Evolutionary conservation across 2,888 invertebrate genomes (phyloP), one percentile per base, ranked within the genome.

Genomic region (Amaurobius ferox): DNA sequence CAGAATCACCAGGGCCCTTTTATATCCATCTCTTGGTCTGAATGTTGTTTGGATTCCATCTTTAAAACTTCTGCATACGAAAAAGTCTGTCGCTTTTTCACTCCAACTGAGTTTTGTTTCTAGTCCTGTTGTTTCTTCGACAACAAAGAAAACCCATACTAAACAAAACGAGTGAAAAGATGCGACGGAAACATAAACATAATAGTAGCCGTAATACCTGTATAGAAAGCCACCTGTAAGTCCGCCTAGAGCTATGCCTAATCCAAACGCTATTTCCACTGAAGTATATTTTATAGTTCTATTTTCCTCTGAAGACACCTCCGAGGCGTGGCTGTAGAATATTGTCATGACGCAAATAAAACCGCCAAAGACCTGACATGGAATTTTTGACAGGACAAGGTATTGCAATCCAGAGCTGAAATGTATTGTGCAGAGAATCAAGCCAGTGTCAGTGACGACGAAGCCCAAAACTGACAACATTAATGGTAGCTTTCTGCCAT

Each of bases 321-420:
- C 86, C 11, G 79, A 74, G 0, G 76, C 79, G 19, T 76, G 74
- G 16, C 86, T 86, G 71, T 67, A 86, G 6, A 76, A 26, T 1
- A 64, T 55, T 30, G 79, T 71, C 66, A 86, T 13, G 6, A 79
- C 5, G 23, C 74, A 79, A 16, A 86, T 86, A 66, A 86, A 79
- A 7, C 86, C 86, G 2, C 86, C 86, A 7, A 62, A 29, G 7
- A 86, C 16, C 26, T 78, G 79, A 0, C 48, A 1, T 0, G 79
- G 79, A n/a, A 79, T 23, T 29, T 23, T 72, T 7, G 79, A 6
- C 26, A 86, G 16, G 23, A 86, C 16, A 1, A 79, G 19, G 26
- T 68, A 86, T 23, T 35, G 64, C 6, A 86, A 30, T 9, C 28
- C 0, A 0, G 76, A 74, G 0, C 76, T 68, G n/a, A 68, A 79